Percentiles rank a stretch among this genome's conserved stretches.
phyloP scores from a whole-genome alignment of 2,113 vertebrate genomes.

The Xiphophorus hellerii region DNA sequence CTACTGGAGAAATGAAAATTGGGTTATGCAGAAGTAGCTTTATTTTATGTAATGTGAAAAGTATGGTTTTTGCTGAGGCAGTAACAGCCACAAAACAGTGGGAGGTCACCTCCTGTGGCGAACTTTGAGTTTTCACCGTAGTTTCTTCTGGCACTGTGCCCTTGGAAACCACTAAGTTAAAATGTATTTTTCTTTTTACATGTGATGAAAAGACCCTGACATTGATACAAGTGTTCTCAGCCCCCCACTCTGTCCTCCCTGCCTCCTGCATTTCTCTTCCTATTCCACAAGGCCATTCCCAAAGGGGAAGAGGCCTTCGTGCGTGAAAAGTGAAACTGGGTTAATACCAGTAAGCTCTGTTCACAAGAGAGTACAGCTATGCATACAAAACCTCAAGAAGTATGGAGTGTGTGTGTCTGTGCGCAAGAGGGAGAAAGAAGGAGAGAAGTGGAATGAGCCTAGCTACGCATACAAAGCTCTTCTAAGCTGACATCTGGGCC shows the following conservation, averaged over 20 bases:
- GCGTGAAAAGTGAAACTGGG: slow-evolving; percentile 76
- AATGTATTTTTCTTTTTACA: slow-evolving; percentile 43
- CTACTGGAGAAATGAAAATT: neutral
- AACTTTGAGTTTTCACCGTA: slow-evolving; percentile 38
- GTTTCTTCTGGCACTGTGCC: slow-evolving; percentile 55
- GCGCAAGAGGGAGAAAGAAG: slow-evolving; percentile 19
- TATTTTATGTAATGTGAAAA: slow-evolving; percentile 19
- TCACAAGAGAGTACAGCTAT: slow-evolving; percentile 73
- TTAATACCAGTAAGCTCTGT: slow-evolving; percentile 81
- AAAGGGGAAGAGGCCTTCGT: slow-evolving; percentile 57
- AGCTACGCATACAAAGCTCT: slow-evolving; percentile 72
- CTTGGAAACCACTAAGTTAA: slow-evolving; percentile 63
- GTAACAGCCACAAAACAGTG: slow-evolving; percentile 9
- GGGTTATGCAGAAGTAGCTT: neutral
- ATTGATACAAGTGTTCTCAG: slow-evolving; percentile 54
- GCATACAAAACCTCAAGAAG: slow-evolving; percentile 76
- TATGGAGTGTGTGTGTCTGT: slow-evolving; percentile 46
- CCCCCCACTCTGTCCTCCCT: slow-evolving; percentile 45
- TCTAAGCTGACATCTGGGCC: slow-evolving; percentile 76
- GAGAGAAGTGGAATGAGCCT: slow-evolving; percentile 50
- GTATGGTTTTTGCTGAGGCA: slow-evolving; percentile 12
- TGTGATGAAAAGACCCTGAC: slow-evolving; percentile 54
- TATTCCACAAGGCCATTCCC: slow-evolving; percentile 58
- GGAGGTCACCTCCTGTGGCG: slow-evolving; percentile 53
- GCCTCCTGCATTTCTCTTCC: slow-evolving; percentile 45